Base-by-base conservation (phyloP, 2,888 invertebrate species). In the Caradrina clavipalpis region DNA sequence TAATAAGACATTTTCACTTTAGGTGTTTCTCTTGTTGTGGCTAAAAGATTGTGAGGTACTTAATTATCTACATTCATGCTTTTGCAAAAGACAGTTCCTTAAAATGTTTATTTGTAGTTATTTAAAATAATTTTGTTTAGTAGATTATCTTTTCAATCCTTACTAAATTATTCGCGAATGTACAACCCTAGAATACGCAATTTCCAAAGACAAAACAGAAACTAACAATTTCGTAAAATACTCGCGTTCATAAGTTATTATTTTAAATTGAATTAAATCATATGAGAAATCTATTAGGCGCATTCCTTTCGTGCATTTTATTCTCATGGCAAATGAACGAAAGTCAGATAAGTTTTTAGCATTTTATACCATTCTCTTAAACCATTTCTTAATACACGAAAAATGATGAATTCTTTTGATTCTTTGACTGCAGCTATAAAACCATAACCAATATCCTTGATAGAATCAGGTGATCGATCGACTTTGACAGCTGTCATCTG, bases 201-300 rank as follows among this genome's bases (percentile, higher is more conserved):
- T 79, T 58, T 73, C 69, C 80, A 82, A 11, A 81, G 76, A 82
- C 69, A 82, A 78, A 39, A 56, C n/a, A 35, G 21, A 49, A 50
- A 8, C 22, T 21, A 22, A 47, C 60, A 47, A 22, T 26, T 45
- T 49, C 11, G 15, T 22, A 26, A 10, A 0, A 35, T 11, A 17
- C 0, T 11, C 45, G 67, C 81, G 66, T 80, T 78, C 77, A 51
- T 35, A 22, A n/a, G 31, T 47, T 19, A n/a, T 5, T 1, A 17
- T 19, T 26, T 22, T 2, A 0, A 19, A 35, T n/a, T n/a, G n/a
- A 13, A 39, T 13, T 8, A 13, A 45, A 42, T n/a, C n/a, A n/a
- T n/a, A n/a, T 2, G 8, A 10, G 0, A 22, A n/a, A n/a, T 31
- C 0, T 19, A 17, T 31, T 56, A 1, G 3, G 13, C 13, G 0